These are phyloP conservation scores for Podarcis muralis DNA, from an alignment of 2,113 vertebrate genomes.

Conservation along the genomic window DNA sequence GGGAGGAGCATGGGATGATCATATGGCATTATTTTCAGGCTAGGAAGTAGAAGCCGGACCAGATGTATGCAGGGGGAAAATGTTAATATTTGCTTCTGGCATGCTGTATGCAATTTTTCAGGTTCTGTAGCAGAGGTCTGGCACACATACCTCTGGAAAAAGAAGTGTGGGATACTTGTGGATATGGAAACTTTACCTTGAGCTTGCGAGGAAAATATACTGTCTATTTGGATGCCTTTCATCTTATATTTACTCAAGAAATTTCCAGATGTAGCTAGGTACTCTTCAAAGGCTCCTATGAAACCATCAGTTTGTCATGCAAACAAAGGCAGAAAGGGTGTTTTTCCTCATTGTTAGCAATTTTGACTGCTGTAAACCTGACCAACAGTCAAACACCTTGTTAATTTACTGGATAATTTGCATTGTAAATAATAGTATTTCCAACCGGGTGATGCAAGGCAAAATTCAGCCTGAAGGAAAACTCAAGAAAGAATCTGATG, in stretches of 20 bases:
- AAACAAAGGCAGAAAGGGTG: slow-evolving; percentile 10
- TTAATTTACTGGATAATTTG: slow-evolving; percentile 1
- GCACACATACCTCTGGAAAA: slow-evolving; percentile 56
- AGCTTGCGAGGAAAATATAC: slow-evolving; percentile 68
- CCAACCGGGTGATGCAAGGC: background rate
- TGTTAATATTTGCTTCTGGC: slow-evolving; percentile 69
- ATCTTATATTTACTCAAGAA: slow-evolving; percentile 73
- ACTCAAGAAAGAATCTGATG: background rate
- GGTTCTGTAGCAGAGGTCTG: slow-evolving; percentile 68
- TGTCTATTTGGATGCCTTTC: slow-evolving; percentile 69
- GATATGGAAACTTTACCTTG: slow-evolving; percentile 70
- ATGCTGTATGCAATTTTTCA: slow-evolving; percentile 64
- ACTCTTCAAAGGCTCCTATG: slow-evolving; percentile 60
- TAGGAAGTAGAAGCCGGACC: slow-evolving; percentile 57
- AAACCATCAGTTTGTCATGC: slow-evolving; percentile 41
- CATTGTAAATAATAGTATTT: background rate
- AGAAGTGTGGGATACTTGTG: slow-evolving; percentile 60
- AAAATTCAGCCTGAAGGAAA: background rate
- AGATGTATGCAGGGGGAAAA: slow-evolving; percentile 61
- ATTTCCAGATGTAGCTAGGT: slow-evolving; percentile 70
- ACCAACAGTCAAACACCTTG: background rate
- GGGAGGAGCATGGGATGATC: slow-evolving; percentile 43
- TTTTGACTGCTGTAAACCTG: background rate
- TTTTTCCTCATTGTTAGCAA: background rate
- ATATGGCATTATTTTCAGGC: slow-evolving; percentile 45